A percentile compares a stretch with the other conserved stretches of the same genome.
These are phyloP conservation scores for Zele albiditarsus DNA, from an alignment of 2,888 invertebrate genomes.

Conservation along the genomic window DNA sequence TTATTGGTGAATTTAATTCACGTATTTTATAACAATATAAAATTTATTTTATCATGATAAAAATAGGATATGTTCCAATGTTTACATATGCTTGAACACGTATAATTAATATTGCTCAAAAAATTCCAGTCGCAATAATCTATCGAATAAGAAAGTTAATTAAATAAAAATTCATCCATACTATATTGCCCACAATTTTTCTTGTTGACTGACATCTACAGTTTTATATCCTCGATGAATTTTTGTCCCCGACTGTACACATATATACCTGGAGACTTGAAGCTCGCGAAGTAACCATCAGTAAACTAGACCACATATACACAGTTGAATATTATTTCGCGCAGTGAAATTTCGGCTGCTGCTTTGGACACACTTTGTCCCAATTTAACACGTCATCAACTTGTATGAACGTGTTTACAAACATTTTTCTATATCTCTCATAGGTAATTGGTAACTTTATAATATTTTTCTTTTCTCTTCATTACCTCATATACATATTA, in stretches of 20 bases:
- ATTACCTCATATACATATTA: too few relatives aligned
- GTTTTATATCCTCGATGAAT: not conserved
- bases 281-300: not conserved
- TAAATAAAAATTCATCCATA: too few relatives aligned
- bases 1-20: not conserved
- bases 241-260: not conserved
- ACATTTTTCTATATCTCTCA: not conserved
- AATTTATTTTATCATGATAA: not conserved
- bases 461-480: not conserved
- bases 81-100: not conserved
- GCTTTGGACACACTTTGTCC: slow-evolving; percentile 9
- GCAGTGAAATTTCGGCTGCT: slow-evolving; percentile 20
- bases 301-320: not conserved
- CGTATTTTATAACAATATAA: not conserved
- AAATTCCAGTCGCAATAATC: too few relatives aligned
- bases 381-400: slow-evolving; percentile 20
- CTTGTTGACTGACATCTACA: not conserved
- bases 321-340: slow-evolving; percentile 18
- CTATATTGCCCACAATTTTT: not conserved
- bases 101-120: too few relatives aligned
- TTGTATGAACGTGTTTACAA: slow-evolving; percentile 30
- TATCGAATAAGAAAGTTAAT: too few relatives aligned
- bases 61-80: not conserved
- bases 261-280: not conserved
- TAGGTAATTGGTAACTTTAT: slow-evolving; percentile 5